Percentiles rank a stretch among this genome's conserved stretches.
These are phyloP conservation scores for Danaus plexippus DNA, from an alignment of 1,140 invertebrate genomes.

Conservation along the genomic window DNA sequence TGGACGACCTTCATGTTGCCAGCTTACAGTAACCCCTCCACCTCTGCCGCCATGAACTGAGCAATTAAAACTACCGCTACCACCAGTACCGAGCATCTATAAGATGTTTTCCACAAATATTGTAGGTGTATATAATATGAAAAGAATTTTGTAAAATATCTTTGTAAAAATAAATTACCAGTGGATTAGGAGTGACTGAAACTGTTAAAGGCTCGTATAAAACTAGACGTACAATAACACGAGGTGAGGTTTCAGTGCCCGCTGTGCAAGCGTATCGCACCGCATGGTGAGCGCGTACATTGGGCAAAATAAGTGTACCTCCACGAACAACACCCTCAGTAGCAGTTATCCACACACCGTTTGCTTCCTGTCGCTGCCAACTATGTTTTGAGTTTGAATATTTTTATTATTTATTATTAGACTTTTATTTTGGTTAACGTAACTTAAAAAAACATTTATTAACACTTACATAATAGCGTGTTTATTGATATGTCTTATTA, in stretches of 20 bases:
- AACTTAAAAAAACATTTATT: not conserved
- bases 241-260: slow-evolving; percentile 36
- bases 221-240: slow-evolving; percentile 42
- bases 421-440: not conserved
- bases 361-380: slow-evolving; percentile 59
- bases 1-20: slow-evolving; percentile 60
- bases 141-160: too few relatives aligned
- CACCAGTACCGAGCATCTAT: slow-evolving; percentile 59
- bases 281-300: slow-evolving; percentile 41
- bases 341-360: slow-evolving; percentile 43
- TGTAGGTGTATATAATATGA: not conserved
- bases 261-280: slow-evolving; percentile 48
- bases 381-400: slow-evolving; percentile 34
- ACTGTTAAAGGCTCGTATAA: slow-evolving; percentile 52
- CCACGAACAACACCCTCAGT: slow-evolving; percentile 44
- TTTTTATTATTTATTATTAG: too few relatives aligned
- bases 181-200: slow-evolving; percentile 47
- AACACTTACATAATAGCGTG: slow-evolving; percentile 52
- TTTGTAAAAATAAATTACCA: slow-evolving; percentile 35
- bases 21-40: slow-evolving; percentile 49
- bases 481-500: slow-evolving; percentile 48
- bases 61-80: slow-evolving; percentile 55
- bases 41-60: slow-evolving; percentile 52
- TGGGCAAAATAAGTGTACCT: slow-evolving; percentile 44
- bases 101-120: slow-evolving; percentile 11